Evolutionary conservation across 1,140 invertebrate species (phyloP), one percentile per base, ranked within the genome.

Genomic region (Heliconius eleuchia): DNA sequence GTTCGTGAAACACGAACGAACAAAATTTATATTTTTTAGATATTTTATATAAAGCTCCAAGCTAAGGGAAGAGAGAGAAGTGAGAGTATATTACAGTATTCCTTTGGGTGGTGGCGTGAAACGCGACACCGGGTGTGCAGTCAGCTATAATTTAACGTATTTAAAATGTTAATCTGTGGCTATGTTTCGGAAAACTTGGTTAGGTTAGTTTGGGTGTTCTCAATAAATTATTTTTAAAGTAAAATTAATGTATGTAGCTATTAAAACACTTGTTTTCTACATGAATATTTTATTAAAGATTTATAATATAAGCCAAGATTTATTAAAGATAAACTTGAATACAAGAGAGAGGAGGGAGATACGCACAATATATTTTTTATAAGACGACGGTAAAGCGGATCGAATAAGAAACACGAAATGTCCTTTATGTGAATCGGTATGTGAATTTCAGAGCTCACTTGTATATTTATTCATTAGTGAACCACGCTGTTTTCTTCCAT

Each of bases 21-120:
- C 8, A 60, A n/a, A 27, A 60, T 60, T 9, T 23, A 60, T 55
- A n/a, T 23, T 60, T 60, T n/a, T 60, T 18, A n/a, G n/a, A 8
- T 23, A 55, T 55, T n/a, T 55, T 55, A 55, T 55, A 27, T 23
- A 8, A 23, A 60, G 55, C 23, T 23, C 57, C n/a, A 60, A 27
- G 19, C n/a, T 60, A 60, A 60, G 57, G 57, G 8, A 60, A 60
- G 23, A 23, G 23, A 23, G 23, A 23, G 23, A 23, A 27, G 23
- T 60, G 57, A 60, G 57, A 60, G 57, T 60, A n/a, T 60, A 27
- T 60, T 60, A 60, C 57, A n/a, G 57, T 60, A 60, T 60, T 60
- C 9, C 57, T 3, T 27, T 27, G 57, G 3, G 57, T 8, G 57
- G n/a, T 23, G n/a, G 52, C 52, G 18, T n/a, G 52, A 55, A 0